Base-by-base conservation (phyloP, 1,140 invertebrate genomes). In the Conopomorpha cramerella region DNA sequence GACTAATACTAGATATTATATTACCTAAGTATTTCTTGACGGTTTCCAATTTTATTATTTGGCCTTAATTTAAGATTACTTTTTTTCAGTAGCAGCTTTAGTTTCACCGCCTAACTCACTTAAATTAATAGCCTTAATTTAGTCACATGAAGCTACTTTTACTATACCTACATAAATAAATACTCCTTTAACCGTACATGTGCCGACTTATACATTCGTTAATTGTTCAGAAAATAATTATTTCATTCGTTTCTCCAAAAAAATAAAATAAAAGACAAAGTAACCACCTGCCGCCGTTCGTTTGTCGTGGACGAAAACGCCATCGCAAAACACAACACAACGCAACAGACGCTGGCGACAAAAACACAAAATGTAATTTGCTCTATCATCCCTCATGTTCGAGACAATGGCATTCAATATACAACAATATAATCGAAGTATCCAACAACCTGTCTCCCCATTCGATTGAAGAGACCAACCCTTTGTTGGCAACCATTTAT, bases 371-470 rank as follows among this genome's bases (percentile, higher is more conserved):
- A 73, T 68, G 68, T 73, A 73, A 73, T 73, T 73, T 73, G 65
- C 66, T 58, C 58, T 61, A 68, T 58, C 66, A 68, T 64, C 59
- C 54, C 58, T 68, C 63, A 66, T 67, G 63, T 60, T 51, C 38
- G 16, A 49, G 41, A 73, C 66, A 73, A 73, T 50, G 50, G 42
- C 58, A 58, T 70, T 68, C 52, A 62, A 68, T 68, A 66, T 66
- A 73, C 68, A n/a, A 73, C 68, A 73, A 71, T 71, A 73, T 66
- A 68, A 72, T 72, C 60, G 62, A 67, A 67, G 51, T 49, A 50
- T 51, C 56, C 56, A 68, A 63, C 68, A 60, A 70, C 64, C 66
- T 63, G 61, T 65, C 61, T 66, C 63, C 65, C 57, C 54, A 54
- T 52, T 51, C 67, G 55, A 68, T 72, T 70, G 60, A 68, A 72